Evolutionary conservation across 2,888 invertebrate species (phyloP).

Genomic region (Augiades crinisus): DNA sequence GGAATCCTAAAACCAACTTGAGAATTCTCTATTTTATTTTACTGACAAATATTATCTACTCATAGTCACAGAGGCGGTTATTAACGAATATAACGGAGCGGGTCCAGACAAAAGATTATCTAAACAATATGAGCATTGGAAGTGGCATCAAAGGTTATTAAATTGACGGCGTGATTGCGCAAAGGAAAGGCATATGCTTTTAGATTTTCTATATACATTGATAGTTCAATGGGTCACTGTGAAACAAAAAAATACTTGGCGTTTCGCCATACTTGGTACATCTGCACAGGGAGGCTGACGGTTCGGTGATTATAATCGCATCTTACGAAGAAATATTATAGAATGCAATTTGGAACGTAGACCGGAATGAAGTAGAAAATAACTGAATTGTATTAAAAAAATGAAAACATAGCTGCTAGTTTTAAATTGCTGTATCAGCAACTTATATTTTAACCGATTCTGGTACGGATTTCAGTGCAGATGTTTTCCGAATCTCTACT

Average conservation of each 20-base stretch:
- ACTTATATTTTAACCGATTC: too few relatives aligned
- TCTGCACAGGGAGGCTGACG: conserved; percentile 2
- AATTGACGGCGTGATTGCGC: conserved; percentile 11
- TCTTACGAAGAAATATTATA: conserved; percentile 8
- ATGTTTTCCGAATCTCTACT: too few relatives aligned
- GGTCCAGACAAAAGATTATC: neutral
- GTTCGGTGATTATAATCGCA: conserved; percentile 18
- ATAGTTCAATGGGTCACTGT: conserved; percentile 15
- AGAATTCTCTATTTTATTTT: neutral
- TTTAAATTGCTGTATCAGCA: too few relatives aligned
- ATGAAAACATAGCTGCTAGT: neutral
- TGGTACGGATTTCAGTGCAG: too few relatives aligned
- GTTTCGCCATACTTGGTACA: conserved; percentile 7
- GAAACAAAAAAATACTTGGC: conserved; percentile 18
- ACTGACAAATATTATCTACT: neutral
- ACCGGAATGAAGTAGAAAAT: neutral
- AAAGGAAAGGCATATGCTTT: conserved; percentile 14
- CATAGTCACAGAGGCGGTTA: neutral
- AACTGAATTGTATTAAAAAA: neutral
- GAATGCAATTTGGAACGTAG: conserved; percentile 5
- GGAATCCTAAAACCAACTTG: too few relatives aligned
- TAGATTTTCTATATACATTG: conserved; percentile 5
- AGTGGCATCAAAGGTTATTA: conserved; percentile 13
- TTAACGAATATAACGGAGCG: neutral
- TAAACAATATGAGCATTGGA: conserved; percentile 7